Evolutionary conservation across 2,888 invertebrate species (phyloP).

Genomic region (Drosophila yooni): DNA sequence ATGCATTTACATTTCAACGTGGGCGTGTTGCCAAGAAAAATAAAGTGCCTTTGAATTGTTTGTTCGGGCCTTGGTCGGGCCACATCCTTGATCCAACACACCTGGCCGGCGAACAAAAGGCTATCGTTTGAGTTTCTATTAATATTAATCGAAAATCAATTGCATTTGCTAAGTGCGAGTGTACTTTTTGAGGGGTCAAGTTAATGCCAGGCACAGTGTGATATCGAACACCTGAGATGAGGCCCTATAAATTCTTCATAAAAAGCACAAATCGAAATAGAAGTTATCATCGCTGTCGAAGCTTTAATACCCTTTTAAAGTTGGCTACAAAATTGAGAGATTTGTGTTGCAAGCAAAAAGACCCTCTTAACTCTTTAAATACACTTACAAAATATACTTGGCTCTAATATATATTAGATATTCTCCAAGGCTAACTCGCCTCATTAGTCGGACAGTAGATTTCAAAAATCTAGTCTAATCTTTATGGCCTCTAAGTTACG

Average conservation of each 20-base stretch:
- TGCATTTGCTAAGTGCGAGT: conserved; percentile 7
- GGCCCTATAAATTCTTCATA: conserved; percentile 8
- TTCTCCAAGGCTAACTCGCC: not conserved
- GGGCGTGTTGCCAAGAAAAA: conserved; percentile 36
- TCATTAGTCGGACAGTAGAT: not conserved
- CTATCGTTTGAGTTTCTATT: conserved; percentile 58
- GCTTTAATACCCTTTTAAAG: not conserved
- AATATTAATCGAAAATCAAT: conserved; percentile 78
- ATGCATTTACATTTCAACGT: conserved; percentile 4
- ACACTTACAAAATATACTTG: not conserved
- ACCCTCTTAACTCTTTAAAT: not conserved
- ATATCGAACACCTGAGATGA: not conserved
- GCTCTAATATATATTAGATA: too few species aligned
- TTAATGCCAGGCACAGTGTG: not conserved
- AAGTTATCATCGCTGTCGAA: not conserved
- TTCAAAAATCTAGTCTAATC: not conserved
- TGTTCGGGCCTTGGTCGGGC: conserved; percentile 1
- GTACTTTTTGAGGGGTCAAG: not conserved
- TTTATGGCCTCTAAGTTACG: too few species aligned
- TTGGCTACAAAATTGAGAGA: not conserved
- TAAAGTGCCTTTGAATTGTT: conserved; percentile 4
- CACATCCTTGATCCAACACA: conserved; percentile 54
- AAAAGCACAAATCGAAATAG: not conserved
- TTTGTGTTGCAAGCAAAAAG: not conserved
- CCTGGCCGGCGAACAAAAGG: conserved; percentile 54